Base-by-base conservation (phyloP, 1,140 invertebrate genomes). In the Macrobrachium rosenbergii region DNA sequence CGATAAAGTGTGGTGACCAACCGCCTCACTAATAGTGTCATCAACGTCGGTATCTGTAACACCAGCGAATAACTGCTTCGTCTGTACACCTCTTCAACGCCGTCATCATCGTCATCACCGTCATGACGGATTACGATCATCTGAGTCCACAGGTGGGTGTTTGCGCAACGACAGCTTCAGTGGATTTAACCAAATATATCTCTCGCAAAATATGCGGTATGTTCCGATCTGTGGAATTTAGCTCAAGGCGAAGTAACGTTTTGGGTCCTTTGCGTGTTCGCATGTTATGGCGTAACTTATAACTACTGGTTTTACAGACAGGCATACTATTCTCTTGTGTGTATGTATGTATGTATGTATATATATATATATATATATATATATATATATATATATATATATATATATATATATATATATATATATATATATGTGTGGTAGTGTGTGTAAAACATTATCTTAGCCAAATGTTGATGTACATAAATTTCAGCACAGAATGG, bases 371-470 rank as follows among this genome's bases (percentile, higher is more conserved):
- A 78, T n/a, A 78, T 21, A 58, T 37, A 78, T 16, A 67, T 28
- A 67, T 28, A 67, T 28, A 17, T 28, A 10, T 28, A 67, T 67
- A 67, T 67, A 67, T 28, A 67, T 28, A 67, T 28, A 67, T 67
- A 67, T 28, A 69, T 21, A 69, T 21, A 69, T 21, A 69, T 21
- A 69, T 21, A 69, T 6, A 69, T 69, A 69, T 69, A 69, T 69
- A 72, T 72, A 72, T 72, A 72, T 72, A 72, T 72, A 23, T 72
- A 23, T 72, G 37, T 72, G n/a, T 72, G 12, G n/a, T 72, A 23
- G 11, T 69, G n/a, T 69, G 8, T 69, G 8, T 69, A 21, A 12
- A n/a, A 11, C 2, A 23, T 23, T 23, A 69, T 21, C 5, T 6
- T 12, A 23, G 5, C 21, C 3, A 37, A 37, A 37, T 37, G 28